These are phyloP conservation scores for Hirtodrosophila histrioides DNA, from an alignment of 2,888 invertebrate genomes.

Conservation along the genomic window DNA sequence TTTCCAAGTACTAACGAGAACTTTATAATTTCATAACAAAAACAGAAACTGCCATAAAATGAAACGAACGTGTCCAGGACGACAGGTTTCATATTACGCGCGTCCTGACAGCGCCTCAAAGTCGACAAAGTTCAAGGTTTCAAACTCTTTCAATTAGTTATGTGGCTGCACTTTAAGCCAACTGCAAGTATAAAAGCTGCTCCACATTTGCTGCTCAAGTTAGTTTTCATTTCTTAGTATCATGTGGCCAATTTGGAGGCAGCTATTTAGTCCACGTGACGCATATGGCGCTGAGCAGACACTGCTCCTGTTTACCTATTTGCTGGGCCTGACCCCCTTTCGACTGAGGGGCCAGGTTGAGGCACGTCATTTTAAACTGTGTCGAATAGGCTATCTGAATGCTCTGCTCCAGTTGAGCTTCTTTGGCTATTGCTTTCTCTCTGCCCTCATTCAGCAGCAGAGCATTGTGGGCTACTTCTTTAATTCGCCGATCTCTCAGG, in stretches of 20 bases:
- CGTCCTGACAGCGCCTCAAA: conserved; percentile 24
- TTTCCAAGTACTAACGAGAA: conserved; percentile 1
- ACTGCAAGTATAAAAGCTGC: conserved; percentile 52
- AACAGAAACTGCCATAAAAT: conserved; percentile 46
- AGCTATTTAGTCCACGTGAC: conserved; percentile 79
- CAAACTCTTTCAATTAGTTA: conserved; percentile 34
- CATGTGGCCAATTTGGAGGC: conserved; percentile 58
- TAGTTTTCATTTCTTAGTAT: conserved; percentile 28
- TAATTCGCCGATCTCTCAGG: conserved; percentile 81
- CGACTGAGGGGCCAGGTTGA: conserved; percentile 62
- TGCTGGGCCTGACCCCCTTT: conserved; percentile 82
- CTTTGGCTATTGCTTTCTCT: conserved; percentile 81
- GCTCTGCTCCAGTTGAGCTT: conserved; percentile 75
- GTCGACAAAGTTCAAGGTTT: conserved; percentile 40
- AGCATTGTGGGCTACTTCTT: conserved; percentile 84
- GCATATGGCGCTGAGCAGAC: conserved; percentile 80
- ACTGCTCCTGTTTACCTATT: conserved; percentile 76
- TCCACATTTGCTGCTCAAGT: conserved; percentile 1
- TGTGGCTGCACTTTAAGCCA: neutral
- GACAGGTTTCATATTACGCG: conserved; percentile 32
- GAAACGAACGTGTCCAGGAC: conserved; percentile 15
- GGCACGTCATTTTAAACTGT: conserved; percentile 61
- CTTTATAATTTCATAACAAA: conserved; percentile 53
- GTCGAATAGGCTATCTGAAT: conserved; percentile 78
- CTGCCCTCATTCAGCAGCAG: conserved; percentile 76